A percentile compares a stretch with the other conserved stretches of the same genome.
Evolutionary conservation across 1,140 invertebrate species (phyloP).

Genomic region (Rhizoglyphus robini): DNA sequence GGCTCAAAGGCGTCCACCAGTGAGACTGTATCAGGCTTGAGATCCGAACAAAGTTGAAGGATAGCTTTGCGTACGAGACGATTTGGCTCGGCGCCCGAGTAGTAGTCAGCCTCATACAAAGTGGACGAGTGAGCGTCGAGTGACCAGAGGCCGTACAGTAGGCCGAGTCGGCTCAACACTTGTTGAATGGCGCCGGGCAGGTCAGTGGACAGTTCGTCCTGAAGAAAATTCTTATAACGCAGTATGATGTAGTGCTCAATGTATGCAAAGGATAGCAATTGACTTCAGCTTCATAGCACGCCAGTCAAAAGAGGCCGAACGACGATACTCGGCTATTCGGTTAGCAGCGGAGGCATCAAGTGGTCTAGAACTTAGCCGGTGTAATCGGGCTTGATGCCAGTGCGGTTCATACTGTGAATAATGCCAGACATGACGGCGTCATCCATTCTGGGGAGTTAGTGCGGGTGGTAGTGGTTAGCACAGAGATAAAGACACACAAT

Average conservation of each 20-base stretch:
- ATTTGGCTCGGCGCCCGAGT: constrained; percentile 35
- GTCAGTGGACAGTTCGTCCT: neutral
- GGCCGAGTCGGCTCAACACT: constrained; percentile 23
- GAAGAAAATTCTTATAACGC: constrained; percentile 14
- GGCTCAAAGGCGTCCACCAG: constrained; percentile 74
- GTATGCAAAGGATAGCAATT: constrained; percentile 57
- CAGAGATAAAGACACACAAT: no score
- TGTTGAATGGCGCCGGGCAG: constrained; percentile 10
- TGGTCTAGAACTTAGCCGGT: neutral
- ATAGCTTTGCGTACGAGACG: constrained; percentile 40
- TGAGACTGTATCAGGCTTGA: constrained; percentile 57
- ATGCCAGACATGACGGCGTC: neutral
- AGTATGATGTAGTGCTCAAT: constrained; percentile 39
- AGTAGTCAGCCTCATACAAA: constrained; percentile 27
- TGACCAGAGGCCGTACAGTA: constrained; percentile 29
- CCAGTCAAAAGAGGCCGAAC: constrained; percentile 59
- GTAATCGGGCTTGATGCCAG: neutral
- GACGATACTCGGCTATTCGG: constrained; percentile 50
- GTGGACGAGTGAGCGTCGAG: constrained; percentile 25
- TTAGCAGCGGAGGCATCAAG: constrained; percentile 42
- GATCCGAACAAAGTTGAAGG: constrained; percentile 43
- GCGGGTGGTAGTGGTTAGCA: no score
- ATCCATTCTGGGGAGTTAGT: neutral
- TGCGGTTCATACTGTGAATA: neutral
- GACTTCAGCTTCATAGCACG: constrained; percentile 56